A percentile compares a stretch with the other conserved stretches of the same genome.
Conservation (phyloP, 1,140 invertebrate genomes). For the Schlechtendalia chinensis region DNA sequence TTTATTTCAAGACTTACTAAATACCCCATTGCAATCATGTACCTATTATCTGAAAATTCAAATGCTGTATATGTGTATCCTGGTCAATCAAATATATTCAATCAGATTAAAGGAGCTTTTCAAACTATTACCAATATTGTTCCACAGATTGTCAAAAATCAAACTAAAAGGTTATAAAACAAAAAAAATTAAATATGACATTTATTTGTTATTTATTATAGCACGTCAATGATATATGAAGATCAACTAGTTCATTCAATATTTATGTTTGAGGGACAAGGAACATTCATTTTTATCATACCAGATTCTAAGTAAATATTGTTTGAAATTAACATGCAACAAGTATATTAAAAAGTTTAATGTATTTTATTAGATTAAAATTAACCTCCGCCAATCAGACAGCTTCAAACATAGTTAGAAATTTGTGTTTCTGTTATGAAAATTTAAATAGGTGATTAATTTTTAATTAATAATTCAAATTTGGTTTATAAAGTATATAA, state of each 20-base stretch:
- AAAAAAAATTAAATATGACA: neutral
- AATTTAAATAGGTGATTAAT: slow-evolving; percentile 31
- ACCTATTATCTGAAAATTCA: neutral
- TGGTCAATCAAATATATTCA: slow-evolving; percentile 9
- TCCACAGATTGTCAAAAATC: slow-evolving; percentile 37
- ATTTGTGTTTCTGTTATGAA: slow-evolving; percentile 38
- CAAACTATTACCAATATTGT: slow-evolving; percentile 29
- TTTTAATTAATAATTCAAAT: neutral
- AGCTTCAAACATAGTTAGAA: slow-evolving; percentile 12
- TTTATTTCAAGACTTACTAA: slow-evolving; percentile 21
- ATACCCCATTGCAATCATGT: slow-evolving; percentile 25
- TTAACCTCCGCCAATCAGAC: slow-evolving; percentile 9
- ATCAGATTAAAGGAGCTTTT: slow-evolving; percentile 48
- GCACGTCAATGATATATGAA: slow-evolving; percentile 37
- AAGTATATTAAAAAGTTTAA: neutral
- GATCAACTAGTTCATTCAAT: slow-evolving; percentile 36
- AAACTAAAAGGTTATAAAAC: slow-evolving; percentile 10
- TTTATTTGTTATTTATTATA: slow-evolving; percentile 6
- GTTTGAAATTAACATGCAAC: neutral
- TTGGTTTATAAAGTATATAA: neutral
- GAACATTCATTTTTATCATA: slow-evolving; percentile 31
- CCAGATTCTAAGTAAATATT: slow-evolving; percentile 40
- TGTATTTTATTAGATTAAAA: slow-evolving; percentile 11
- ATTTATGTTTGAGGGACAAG: slow-evolving; percentile 21
- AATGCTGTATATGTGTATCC: slow-evolving; percentile 30